A percentile compares a stretch with the other conserved stretches of the same genome.
These are phyloP conservation scores for Sialia sialis DNA, from an alignment of 2,113 vertebrate species.

Conservation along the genomic window DNA sequence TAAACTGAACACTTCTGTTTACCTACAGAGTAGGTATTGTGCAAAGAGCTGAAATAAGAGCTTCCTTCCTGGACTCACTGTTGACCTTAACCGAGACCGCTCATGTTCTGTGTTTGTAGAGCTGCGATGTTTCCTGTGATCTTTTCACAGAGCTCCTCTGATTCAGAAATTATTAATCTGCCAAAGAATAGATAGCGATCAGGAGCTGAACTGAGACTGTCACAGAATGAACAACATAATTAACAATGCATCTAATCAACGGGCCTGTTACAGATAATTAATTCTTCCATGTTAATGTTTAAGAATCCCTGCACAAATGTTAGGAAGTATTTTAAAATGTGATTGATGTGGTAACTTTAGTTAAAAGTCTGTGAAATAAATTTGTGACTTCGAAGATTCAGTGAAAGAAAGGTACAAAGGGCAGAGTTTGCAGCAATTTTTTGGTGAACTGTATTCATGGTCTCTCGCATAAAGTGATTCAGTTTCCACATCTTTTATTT, in stretches of 20 bases:
- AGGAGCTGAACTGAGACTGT: neutral
- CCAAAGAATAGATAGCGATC: neutral
- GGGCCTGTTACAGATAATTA: neutral
- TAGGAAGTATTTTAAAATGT: neutral
- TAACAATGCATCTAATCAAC: neutral
- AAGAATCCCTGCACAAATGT: neutral
- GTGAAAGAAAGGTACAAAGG: neutral
- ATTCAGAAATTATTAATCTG: slow-evolving; percentile 48
- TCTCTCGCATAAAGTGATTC: neutral
- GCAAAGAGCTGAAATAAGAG: slow-evolving; percentile 17
- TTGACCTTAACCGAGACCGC: neutral
- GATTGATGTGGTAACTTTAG: neutral
- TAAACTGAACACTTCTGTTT: slow-evolving; percentile 42
- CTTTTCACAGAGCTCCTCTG: slow-evolving; percentile 35
- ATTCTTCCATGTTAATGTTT: neutral
- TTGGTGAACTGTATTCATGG: neutral
- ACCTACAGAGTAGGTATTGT: slow-evolving; percentile 60
- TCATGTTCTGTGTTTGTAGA: slow-evolving; percentile 34
- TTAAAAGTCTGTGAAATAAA: neutral
- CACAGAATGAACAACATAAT: neutral
- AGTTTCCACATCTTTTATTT: neutral
- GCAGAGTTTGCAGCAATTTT: neutral
- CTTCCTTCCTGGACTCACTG: neutral
- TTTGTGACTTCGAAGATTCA: neutral
- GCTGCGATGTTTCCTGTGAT: neutral